These are phyloP conservation scores for Peromyscus leucopus DNA, from an alignment of 2,113 vertebrate species.

Conservation along the genomic window DNA sequence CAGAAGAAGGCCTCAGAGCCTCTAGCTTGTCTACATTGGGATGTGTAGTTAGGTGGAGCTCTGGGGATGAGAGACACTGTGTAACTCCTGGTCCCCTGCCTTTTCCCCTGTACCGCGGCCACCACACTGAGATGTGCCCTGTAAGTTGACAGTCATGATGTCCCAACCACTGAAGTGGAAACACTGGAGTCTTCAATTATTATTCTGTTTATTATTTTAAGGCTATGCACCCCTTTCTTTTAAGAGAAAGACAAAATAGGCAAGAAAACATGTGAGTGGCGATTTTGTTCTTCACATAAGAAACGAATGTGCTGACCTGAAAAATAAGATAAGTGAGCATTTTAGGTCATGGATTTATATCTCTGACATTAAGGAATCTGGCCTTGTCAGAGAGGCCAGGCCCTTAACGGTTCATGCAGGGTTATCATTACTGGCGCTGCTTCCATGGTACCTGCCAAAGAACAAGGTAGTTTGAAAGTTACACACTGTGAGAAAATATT, in stretches of 20 bases:
- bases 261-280: background rate
- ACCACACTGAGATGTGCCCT: background rate
- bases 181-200: background rate
- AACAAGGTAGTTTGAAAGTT: constrained; percentile 4
- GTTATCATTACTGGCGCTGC: background rate
- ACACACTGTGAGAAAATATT: constrained; percentile 27
- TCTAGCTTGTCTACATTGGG: background rate
- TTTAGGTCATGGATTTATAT: constrained; percentile 47
- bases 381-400: constrained; percentile 1
- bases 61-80: background rate
- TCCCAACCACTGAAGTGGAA: background rate
- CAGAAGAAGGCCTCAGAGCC: background rate
- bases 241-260: constrained; percentile 23
- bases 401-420: background rate
- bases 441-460: constrained; percentile 32
- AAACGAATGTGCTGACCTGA: background rate
- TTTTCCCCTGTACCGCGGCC: background rate
- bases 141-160: background rate
- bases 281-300: background rate
- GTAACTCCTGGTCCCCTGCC: background rate
- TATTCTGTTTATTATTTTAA: constrained; percentile 12
- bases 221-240: background rate
- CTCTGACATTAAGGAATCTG: constrained; percentile 35
- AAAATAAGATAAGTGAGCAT: background rate
- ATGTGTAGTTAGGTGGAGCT: background rate